Conservation (phyloP, 2,113 vertebrate genomes). For the Eleginops maclovinus region DNA sequence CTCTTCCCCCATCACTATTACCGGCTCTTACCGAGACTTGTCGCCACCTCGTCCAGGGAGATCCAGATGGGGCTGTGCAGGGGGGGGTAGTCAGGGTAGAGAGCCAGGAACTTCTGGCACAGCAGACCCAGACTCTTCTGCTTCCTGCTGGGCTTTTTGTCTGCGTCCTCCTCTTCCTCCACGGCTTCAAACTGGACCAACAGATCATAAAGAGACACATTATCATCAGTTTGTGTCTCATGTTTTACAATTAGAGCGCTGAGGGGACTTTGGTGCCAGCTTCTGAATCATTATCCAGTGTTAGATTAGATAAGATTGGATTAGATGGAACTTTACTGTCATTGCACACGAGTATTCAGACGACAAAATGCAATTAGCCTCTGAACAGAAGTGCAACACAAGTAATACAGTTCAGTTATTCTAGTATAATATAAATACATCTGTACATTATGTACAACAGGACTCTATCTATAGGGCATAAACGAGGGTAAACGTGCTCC, state of each 20-base stretch:
- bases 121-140: slow-evolving; percentile 96
- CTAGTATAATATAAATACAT: background rate
- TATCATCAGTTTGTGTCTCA: too few species aligned
- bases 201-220: background rate
- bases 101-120: slow-evolving; percentile 95
- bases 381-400: too few species aligned
- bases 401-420: too few species aligned
- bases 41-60: slow-evolving; percentile 94
- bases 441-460: background rate
- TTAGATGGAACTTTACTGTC: too few species aligned
- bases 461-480: background rate
- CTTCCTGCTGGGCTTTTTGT: slow-evolving; percentile 94
- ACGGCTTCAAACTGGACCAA: slow-evolving; percentile 81
- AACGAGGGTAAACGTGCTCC: too few species aligned
- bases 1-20: too few species aligned
- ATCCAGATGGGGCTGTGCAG: slow-evolving; percentile 89
- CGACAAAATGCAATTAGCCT: too few species aligned
- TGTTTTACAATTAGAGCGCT: too few species aligned
- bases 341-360: too few species aligned
- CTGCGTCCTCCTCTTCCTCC: slow-evolving; percentile 87
- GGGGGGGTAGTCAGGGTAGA: slow-evolving; percentile 91
- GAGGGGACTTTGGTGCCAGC: background rate
- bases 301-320: background rate
- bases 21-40: slow-evolving; percentile 87
- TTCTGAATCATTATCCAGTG: background rate